Percentiles rank a stretch among this genome's conserved stretches.
Conservation (phyloP, 2,888 invertebrate species). For the Phaonia tiefii region DNA sequence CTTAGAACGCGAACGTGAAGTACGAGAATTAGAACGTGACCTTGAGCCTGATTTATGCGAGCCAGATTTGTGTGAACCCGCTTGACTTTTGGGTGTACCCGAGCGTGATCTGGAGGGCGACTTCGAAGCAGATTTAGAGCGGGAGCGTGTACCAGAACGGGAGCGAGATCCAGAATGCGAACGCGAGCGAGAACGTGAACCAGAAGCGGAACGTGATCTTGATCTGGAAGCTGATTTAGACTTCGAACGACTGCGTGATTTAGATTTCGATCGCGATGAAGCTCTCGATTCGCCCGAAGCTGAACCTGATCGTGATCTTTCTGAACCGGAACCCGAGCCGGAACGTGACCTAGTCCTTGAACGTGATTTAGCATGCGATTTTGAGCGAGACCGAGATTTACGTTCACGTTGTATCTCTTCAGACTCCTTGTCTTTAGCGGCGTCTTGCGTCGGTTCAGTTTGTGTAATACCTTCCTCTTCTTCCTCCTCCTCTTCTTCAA, state of each 20-base stretch:
- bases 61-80: slow-evolving; percentile 71
- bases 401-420: slow-evolving; percentile 68
- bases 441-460: slow-evolving; percentile 58
- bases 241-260: slow-evolving; percentile 59
- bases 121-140: slow-evolving; percentile 71
- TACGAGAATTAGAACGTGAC: slow-evolving; percentile 70
- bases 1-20: slow-evolving; percentile 67
- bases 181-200: slow-evolving; percentile 60
- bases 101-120: slow-evolving; percentile 72
- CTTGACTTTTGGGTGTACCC: slow-evolving; percentile 68
- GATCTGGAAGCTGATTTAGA: slow-evolving; percentile 57
- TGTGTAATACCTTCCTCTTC: slow-evolving; percentile 76
- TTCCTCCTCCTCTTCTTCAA: slow-evolving; percentile 82
- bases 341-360: slow-evolving; percentile 77
- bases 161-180: slow-evolving; percentile 64
- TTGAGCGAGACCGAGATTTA: slow-evolving; percentile 69
- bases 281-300: slow-evolving; percentile 71
- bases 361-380: slow-evolving; percentile 74
- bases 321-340: slow-evolving; percentile 73
- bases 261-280: slow-evolving; percentile 62
- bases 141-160: slow-evolving; percentile 70
- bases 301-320: slow-evolving; percentile 77
- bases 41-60: slow-evolving; percentile 56
- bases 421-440: slow-evolving; percentile 68
- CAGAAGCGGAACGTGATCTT: slow-evolving; percentile 47